Base-by-base conservation (phyloP, 2,797 vertebrate species). In the Cercopithecus petaurista region DNA sequence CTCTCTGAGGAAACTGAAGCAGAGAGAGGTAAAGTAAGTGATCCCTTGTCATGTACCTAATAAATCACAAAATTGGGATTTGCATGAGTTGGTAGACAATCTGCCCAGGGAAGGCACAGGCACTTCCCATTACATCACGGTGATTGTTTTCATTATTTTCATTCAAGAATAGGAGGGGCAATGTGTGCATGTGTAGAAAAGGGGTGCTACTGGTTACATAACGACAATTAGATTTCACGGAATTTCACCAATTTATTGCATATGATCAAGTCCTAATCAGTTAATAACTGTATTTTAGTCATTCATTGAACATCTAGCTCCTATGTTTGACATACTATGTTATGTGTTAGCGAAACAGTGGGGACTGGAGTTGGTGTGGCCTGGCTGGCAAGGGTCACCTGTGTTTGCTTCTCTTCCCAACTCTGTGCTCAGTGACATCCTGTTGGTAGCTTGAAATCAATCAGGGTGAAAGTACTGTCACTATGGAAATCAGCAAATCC, bases 221-320 rank as follows among this genome's bases (percentile, higher is more conserved):
- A 82, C 8, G 36, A 93, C 92, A 95, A 83, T 61, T 52, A 46
- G 30, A 14, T 70, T 41, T 36, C 21, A 79, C 50, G 79, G 33
- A 52, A 80, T 79, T 61, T 95, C 9, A 91, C 5, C 64, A 75
- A 59, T 83, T 55, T 28, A 50, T 5, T 55, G 28, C 6, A 67
- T 28, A 36, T 36, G 48, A 59, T 82, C 30, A 84, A 72, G 2
- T 82, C 4, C 21, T 33, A 39, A 83, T 59, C 57, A 93, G 28
- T 46, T 57, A 90, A 61, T n/a, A 57, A 61, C 19, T 50, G 5
- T 19, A 72, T 33, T 57, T 72, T 10, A 43, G 39, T 59, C 39
- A 64, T 28, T 33, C 61, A 43, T 1, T 41, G 67, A 91, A 64
- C 52, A 70, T 19, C 52, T 59, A 39, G 26, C 39, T 96, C 5